Evolutionary conservation across 2,113 vertebrate species (phyloP).

Genomic region (Takifugu flavidus): DNA sequence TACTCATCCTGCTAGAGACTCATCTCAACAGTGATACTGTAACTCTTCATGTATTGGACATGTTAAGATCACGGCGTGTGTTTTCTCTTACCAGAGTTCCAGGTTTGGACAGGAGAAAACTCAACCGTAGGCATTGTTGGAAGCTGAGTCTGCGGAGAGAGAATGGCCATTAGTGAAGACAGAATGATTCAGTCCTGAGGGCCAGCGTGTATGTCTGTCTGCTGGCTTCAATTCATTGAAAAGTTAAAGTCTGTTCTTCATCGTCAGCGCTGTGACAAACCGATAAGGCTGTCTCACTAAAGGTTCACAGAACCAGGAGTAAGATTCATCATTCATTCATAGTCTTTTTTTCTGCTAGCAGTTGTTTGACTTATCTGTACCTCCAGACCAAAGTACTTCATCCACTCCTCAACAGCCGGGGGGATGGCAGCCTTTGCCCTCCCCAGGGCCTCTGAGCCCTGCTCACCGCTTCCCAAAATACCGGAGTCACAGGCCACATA

Average conservation of each 20-base stretch:
- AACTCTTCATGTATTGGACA: too few relatives aligned
- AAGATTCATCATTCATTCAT: too few relatives aligned
- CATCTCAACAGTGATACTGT: too few relatives aligned
- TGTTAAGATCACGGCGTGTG: neutral
- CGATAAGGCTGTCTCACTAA: too few relatives aligned
- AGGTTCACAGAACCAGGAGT: too few relatives aligned
- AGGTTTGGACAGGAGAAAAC: constrained; percentile 78
- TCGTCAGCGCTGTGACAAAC: too few relatives aligned
- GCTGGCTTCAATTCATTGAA: too few relatives aligned
- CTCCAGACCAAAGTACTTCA: constrained; percentile 85
- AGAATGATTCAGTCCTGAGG: neutral
- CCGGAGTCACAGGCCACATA: constrained; percentile 85
- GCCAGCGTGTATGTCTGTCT: too few relatives aligned
- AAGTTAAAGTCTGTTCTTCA: too few relatives aligned
- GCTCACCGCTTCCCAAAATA: constrained; percentile 78
- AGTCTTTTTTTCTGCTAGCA: neutral
- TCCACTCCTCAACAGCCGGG: constrained; percentile 84
- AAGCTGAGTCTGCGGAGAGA: constrained; percentile 71
- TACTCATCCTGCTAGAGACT: too few relatives aligned
- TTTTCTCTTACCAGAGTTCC: constrained; percentile 87
- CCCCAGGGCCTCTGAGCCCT: constrained; percentile 79
- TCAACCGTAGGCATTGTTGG: constrained; percentile 82
- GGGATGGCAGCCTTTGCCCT: constrained; percentile 80
- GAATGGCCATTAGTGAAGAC: neutral
- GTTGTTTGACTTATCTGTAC: constrained; percentile 59